Base-by-base conservation (phyloP, 92 coral and sea anemone species). In the Heteractis magnifica region DNA sequence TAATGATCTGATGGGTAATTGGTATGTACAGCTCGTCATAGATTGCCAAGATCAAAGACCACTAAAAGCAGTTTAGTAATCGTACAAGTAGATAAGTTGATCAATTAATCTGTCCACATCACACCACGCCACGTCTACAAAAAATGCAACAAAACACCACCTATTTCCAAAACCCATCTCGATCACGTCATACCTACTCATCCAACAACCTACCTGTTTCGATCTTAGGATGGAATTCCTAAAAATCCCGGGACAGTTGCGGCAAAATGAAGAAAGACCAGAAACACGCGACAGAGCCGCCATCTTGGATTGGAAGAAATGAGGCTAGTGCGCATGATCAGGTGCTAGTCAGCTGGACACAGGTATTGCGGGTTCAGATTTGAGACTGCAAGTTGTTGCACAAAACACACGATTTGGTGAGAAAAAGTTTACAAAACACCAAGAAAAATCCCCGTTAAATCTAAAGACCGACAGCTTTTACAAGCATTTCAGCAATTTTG, bases 231-330 rank as follows among this genome's bases (percentile, higher is more conserved):
- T 56, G 71, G 86, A 85, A 86, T 79, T 82, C 58, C 89, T 41
- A 1, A 91, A 51, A 75, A 86, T n/a, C 48, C 86, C 87, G 3
- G 83, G 77, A 72, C 88, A 91, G 74, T 82, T 80, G 10, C 94
- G 82, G 82, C 90, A 88, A 52, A 93, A 20, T 14, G 85, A 86
- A 14, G 89, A 72, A 44, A 93, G 18, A 15, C 79, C 88, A 10
- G 86, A 76, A 23, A 86, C 59, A 34, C 93, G 93, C 71, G 85
- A 20, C 6, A 78, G 77, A 20, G 94, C 93, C 91, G 97, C 97
- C 97, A 93, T 93, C 86, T 93, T 93, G 94, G 83, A 93, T 82
- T 90, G 56, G 59, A 65, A 72, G 84, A 75, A 70, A n/a, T 20
- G 0, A 14, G 0, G 6, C 1, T 0, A 41, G 3, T 59, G 81